Conservation (phyloP, 1,140 invertebrate species). For the Euwallacea fornicatus region DNA sequence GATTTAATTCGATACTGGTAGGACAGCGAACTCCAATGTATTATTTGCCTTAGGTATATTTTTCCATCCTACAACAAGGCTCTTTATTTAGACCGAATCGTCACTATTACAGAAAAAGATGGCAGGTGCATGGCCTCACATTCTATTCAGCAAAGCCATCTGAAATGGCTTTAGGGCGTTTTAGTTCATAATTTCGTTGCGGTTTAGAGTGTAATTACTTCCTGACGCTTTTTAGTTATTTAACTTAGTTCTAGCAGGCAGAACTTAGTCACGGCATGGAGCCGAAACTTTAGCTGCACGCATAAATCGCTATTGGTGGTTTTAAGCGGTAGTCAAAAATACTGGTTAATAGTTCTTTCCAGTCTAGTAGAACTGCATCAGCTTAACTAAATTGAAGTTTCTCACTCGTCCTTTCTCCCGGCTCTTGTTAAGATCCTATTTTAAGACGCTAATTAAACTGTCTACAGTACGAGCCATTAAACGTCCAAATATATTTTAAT, state of each 20-base stretch:
- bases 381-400: neutral
- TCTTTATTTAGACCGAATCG: no score
- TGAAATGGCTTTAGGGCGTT: no score
- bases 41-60: no score
- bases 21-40: no score
- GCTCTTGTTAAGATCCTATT: neutral
- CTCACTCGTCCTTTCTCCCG: neutral
- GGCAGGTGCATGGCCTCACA: no score
- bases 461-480: conserved; percentile 4
- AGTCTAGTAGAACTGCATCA: neutral
- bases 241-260: neutral
- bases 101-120: no score
- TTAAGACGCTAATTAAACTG: conserved; percentile 3
- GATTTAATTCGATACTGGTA: no score
- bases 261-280: neutral
- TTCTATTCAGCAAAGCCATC: no score
- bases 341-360: neutral
- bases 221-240: no score
- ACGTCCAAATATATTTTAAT: conserved; percentile 6
- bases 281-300: neutral
- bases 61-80: no score
- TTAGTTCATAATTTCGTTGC: no score
- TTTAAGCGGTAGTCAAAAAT: neutral
- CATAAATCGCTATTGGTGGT: neutral
- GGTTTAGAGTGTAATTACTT: no score